Conservation (phyloP, 2,797 vertebrate genomes). For the Sylvia borin region DNA sequence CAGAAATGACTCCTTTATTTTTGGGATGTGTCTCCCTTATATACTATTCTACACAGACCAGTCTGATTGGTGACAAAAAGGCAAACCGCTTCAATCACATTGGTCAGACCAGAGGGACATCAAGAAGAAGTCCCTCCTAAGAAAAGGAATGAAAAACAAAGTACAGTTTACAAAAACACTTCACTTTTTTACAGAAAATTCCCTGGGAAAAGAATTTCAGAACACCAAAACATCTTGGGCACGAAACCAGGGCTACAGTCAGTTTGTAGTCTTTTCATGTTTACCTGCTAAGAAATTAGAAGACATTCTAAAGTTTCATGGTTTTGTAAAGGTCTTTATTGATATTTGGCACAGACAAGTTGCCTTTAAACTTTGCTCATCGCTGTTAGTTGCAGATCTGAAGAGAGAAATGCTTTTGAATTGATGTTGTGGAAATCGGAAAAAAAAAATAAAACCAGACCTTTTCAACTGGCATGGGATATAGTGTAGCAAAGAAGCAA, state of each 20-base stretch:
- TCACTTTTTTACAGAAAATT: too few relatives aligned
- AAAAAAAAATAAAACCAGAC: background rate
- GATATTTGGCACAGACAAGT: background rate
- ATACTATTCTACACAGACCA: too few relatives aligned
- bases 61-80: too few relatives aligned
- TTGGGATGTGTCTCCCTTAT: too few relatives aligned
- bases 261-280: background rate
- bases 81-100: too few relatives aligned
- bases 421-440: background rate
- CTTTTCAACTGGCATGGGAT: background rate
- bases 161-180: too few relatives aligned
- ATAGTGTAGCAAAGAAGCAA: background rate
- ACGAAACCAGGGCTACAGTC: background rate
- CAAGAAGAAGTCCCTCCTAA: too few relatives aligned
- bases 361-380: background rate
- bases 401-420: background rate
- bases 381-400: background rate
- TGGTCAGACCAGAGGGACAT: too few relatives aligned
- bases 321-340: background rate
- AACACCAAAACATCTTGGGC: too few relatives aligned
- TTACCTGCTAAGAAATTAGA: background rate
- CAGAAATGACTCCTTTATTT: too few relatives aligned
- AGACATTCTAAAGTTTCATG: background rate
- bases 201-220: too few relatives aligned
- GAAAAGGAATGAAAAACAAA: too few relatives aligned